Percentiles rank a stretch among this genome's conserved stretches.
These are phyloP conservation scores for Babylonia areolata DNA, from an alignment of 1,140 invertebrate species.

Conservation along the genomic window DNA sequence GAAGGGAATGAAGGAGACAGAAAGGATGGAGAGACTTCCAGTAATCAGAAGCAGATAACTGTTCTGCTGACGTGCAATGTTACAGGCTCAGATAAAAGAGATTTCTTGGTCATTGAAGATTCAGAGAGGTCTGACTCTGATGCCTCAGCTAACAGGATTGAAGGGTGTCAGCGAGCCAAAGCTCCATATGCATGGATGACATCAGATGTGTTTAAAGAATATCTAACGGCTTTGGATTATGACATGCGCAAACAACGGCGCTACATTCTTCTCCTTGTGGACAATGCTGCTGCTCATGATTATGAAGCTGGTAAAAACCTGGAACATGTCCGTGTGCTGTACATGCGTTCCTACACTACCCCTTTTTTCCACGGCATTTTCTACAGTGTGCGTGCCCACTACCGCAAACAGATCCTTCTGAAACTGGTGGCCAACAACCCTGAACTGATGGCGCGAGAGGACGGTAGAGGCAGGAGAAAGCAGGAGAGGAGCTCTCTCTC, in stretches of 20 bases:
- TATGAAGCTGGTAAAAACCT: constrained; percentile 16
- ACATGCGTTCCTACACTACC: constrained; percentile 32
- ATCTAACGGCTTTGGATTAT: constrained; percentile 21
- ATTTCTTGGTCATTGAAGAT: background rate
- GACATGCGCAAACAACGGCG: constrained; percentile 30
- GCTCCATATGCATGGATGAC: constrained; percentile 31
- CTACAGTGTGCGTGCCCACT: constrained; percentile 22
- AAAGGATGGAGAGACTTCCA: background rate
- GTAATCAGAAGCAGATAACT: background rate
- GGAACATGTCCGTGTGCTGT: constrained; percentile 36
- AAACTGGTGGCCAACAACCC: constrained; percentile 8
- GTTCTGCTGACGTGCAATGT: constrained; percentile 33
- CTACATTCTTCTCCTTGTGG: constrained; percentile 31
- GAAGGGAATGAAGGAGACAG: background rate
- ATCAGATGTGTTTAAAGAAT: constrained; percentile 13
- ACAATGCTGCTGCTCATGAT: constrained; percentile 16
- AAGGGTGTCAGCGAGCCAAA: constrained; percentile 21
- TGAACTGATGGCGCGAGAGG: background rate
- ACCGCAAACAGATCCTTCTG: constrained; percentile 29
- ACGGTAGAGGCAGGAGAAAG: background rate
- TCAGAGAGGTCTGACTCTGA: background rate
- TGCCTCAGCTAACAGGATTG: background rate
- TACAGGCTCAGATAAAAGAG: constrained; percentile 28
- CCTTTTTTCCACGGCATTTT: constrained; percentile 30
- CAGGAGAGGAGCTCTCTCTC: background rate